phyloP scores from a whole-genome alignment of 2,888 invertebrate genomes.

The Lamproptera curius region DNA sequence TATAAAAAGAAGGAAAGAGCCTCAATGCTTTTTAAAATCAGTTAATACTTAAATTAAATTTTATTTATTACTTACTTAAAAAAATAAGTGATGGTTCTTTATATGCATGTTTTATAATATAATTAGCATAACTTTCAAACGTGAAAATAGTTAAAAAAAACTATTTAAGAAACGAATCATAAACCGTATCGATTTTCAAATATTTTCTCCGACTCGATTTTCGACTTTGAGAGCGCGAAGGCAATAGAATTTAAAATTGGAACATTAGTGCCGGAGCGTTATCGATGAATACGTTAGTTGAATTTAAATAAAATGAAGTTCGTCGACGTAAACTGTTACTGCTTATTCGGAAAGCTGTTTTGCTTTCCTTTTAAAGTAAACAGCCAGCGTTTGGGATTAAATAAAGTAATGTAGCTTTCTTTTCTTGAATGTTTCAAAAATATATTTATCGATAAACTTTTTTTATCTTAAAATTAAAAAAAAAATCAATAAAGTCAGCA shows the following conservation, averaged over 20 bases:
- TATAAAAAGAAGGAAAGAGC: too few species aligned
- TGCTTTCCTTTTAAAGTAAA: conserved; percentile 7
- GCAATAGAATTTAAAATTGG: conserved; percentile 21
- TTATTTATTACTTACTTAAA: too few species aligned
- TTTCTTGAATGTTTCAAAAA: neutral
- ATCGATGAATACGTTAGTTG: conserved; percentile 19
- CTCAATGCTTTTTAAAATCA: too few species aligned
- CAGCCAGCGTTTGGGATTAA: neutral
- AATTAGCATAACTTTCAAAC: too few species aligned
- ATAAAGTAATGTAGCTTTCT: neutral
- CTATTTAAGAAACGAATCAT: conserved; percentile 1
- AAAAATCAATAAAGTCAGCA: too few species aligned
- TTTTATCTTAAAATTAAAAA: too few species aligned
- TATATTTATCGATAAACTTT: neutral
- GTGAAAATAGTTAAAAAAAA: too few species aligned
- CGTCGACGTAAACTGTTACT: conserved; percentile 1
- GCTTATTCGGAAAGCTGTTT: conserved; percentile 6
- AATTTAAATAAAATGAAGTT: conserved; percentile 18
- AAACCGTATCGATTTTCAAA: conserved; percentile 1
- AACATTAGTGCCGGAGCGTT: conserved; percentile 18
- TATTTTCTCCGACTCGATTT: conserved; percentile 11
- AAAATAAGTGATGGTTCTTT: too few species aligned
- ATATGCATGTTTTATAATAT: too few species aligned
- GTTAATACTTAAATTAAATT: too few species aligned
- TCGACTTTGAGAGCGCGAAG: conserved; percentile 7